Evolutionary conservation across 2,888 invertebrate genomes (phyloP).

Genomic region (Lasioglossum calceatum): DNA sequence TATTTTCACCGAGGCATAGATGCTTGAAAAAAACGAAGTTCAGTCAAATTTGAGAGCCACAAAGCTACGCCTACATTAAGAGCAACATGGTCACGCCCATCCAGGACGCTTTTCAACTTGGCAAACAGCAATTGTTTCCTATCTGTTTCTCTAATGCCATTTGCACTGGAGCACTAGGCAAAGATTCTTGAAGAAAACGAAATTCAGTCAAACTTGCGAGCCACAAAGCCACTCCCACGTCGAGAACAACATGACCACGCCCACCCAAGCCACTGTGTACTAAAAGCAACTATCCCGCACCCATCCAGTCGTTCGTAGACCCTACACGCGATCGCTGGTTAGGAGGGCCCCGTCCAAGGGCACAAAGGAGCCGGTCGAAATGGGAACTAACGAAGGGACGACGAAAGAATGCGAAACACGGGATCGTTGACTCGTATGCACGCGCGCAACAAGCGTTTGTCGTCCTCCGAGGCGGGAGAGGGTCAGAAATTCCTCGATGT

Average conservation of each 20-base stretch:
- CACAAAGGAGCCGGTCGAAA: slow-evolving; percentile 16
- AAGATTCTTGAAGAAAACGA: too few species aligned
- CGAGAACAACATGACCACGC: background rate
- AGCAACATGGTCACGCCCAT: too few species aligned
- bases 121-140: too few species aligned
- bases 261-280: background rate
- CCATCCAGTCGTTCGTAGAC: background rate
- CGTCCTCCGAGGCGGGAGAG: background rate
- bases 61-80: too few species aligned
- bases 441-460: slow-evolving; percentile 7
- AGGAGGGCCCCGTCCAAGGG: background rate
- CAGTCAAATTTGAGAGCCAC: too few species aligned
- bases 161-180: too few species aligned
- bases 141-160: too few species aligned
- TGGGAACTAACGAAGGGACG: slow-evolving; percentile 1
- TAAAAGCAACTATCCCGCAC: background rate
- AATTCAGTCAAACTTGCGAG: too few species aligned
- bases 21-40: too few species aligned
- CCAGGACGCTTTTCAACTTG: too few species aligned
- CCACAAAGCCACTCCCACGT: too few species aligned
- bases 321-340: background rate
- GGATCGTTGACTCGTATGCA: slow-evolving; percentile 24
- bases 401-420: slow-evolving; percentile 12
- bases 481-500: slow-evolving; percentile 31
- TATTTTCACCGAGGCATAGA: too few species aligned